These are phyloP conservation scores for Maccullochella peelii DNA, from an alignment of 2,113 vertebrate genomes.

Conservation along the genomic window DNA sequence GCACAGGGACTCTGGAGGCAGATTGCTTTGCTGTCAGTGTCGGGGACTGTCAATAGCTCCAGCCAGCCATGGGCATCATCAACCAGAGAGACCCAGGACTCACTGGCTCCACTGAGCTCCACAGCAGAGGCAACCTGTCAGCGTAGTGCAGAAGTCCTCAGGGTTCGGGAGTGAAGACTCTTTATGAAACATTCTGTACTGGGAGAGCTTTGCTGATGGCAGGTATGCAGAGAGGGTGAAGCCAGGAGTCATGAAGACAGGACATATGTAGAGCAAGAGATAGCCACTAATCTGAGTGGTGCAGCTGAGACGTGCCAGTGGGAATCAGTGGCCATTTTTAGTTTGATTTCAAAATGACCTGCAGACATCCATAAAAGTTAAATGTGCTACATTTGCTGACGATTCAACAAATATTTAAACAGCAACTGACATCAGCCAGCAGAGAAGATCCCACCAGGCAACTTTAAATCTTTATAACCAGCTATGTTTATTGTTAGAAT, in stretches of 20 bases:
- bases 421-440: slow-evolving; percentile 13
- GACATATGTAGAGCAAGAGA: slow-evolving; percentile 7
- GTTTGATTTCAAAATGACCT: slow-evolving; percentile 16
- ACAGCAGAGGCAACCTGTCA: slow-evolving; percentile 50
- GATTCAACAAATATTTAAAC: slow-evolving; percentile 41
- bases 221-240: slow-evolving; percentile 7
- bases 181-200: slow-evolving; percentile 31
- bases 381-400: slow-evolving; percentile 32
- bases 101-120: slow-evolving; percentile 62
- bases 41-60: slow-evolving; percentile 64
- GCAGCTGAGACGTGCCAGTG: not conserved
- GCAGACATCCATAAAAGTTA: slow-evolving; percentile 25
- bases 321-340: slow-evolving; percentile 13
- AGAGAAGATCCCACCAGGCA: not conserved
- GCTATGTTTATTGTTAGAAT: slow-evolving; percentile 21
- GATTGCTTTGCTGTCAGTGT: slow-evolving; percentile 70
- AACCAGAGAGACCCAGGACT: slow-evolving; percentile 63
- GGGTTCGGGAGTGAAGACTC: slow-evolving; percentile 17
- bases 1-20: slow-evolving; percentile 57
- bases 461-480: slow-evolving; percentile 9
- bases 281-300: not conserved
- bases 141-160: slow-evolving; percentile 17
- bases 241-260: not conserved
- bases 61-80: slow-evolving; percentile 70
- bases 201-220: slow-evolving; percentile 22